Conservation (phyloP, 2,113 vertebrate species). For the Aramus guarauna region DNA sequence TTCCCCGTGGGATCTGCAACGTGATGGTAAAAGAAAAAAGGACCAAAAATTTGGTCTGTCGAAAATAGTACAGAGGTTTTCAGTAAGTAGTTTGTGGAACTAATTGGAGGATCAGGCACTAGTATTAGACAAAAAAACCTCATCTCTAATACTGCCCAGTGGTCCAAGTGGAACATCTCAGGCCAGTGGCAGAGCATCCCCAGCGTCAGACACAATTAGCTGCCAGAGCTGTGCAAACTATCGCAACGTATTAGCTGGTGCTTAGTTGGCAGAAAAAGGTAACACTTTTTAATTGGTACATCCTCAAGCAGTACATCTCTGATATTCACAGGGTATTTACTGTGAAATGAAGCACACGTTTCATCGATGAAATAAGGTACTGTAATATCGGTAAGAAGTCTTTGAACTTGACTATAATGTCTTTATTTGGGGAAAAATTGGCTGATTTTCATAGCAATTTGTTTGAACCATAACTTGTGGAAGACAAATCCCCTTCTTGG, state of each 20-base stretch:
- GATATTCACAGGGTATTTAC: not conserved
- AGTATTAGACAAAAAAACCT: too few relatives aligned
- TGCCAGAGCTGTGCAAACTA: not conserved
- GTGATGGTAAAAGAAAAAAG: not conserved
- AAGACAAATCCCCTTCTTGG: not conserved
- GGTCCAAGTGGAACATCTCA: not conserved
- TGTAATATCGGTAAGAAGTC: not conserved
- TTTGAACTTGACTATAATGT: not conserved
- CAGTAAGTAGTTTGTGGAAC: too few relatives aligned
- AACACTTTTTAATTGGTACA: not conserved
- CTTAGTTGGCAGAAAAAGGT: not conserved
- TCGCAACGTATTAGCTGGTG: not conserved
- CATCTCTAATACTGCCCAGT: too few relatives aligned
- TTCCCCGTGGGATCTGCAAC: accelerated
- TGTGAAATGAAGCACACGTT: not conserved
- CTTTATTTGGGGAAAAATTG: not conserved
- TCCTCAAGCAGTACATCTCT: too few relatives aligned
- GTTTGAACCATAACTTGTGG: not conserved
- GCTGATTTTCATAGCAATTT: not conserved
- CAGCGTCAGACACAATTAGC: not conserved
- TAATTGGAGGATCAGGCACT: accelerated
- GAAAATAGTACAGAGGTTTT: not conserved
- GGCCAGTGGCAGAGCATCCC: not conserved
- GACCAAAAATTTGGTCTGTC: not conserved
- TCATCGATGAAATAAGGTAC: not conserved